Conservation (phyloP, 2,888 invertebrate genomes). For the Tridacna gigas region DNA sequence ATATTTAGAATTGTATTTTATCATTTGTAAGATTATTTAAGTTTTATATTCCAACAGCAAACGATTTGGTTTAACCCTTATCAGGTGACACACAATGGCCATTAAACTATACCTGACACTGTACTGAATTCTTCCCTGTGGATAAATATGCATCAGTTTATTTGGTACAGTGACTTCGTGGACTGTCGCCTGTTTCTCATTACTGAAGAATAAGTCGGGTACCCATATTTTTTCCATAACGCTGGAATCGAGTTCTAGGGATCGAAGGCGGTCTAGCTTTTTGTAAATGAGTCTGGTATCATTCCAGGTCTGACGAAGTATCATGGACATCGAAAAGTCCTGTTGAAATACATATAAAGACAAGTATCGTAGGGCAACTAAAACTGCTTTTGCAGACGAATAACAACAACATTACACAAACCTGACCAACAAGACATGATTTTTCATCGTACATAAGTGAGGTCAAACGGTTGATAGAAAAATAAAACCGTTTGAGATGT, state of each 20-base stretch:
- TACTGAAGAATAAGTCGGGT: slow-evolving; percentile 80
- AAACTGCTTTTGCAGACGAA: too few species aligned
- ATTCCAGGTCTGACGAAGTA: slow-evolving; percentile 75
- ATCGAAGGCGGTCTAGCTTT: slow-evolving; percentile 60
- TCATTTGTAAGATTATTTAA: too few species aligned
- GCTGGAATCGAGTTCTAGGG: slow-evolving; percentile 77
- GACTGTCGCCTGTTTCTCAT: slow-evolving; percentile 78
- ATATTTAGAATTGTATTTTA: too few species aligned
- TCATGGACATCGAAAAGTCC: slow-evolving; percentile 77
- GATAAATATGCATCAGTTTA: slow-evolving; percentile 79
- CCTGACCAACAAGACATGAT: neutral
- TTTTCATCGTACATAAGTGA: neutral
- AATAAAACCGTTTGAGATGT: too few species aligned
- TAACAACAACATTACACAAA: neutral
- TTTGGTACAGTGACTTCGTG: slow-evolving; percentile 81
- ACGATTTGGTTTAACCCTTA: too few species aligned
- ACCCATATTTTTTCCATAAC: slow-evolving; percentile 79
- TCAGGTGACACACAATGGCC: too few species aligned
- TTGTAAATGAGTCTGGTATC: slow-evolving; percentile 71
- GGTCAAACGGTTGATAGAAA: too few species aligned
- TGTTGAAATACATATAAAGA: slow-evolving; percentile 33
- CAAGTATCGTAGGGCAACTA: too few species aligned
- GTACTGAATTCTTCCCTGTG: slow-evolving; percentile 74
- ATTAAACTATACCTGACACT: slow-evolving; percentile 77
- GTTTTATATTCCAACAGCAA: too few species aligned